Percentiles rank a stretch among this genome's conserved stretches.
These are phyloP conservation scores for Eudorcas thomsonii DNA, from an alignment of 2,113 vertebrate species.

Conservation along the genomic window DNA sequence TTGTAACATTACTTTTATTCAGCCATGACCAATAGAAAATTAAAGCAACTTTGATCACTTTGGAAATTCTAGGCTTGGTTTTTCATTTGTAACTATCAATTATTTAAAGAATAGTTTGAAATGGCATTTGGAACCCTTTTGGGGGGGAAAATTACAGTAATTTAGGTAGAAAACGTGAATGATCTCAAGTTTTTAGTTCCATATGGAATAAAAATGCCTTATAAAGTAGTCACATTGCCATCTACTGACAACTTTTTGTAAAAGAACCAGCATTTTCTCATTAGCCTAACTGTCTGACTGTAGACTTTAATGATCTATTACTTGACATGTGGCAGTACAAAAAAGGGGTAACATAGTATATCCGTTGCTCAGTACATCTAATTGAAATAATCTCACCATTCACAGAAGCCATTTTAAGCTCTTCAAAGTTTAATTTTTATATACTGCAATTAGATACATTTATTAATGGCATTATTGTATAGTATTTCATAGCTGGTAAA, in stretches of 20 bases:
- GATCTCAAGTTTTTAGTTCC: conserved; percentile 68
- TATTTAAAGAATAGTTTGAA: conserved; percentile 84
- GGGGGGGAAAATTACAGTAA: conserved; percentile 67
- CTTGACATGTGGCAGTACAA: neutral
- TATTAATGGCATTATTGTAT: conserved; percentile 77
- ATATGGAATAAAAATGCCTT: conserved; percentile 63
- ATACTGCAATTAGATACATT: conserved; percentile 77
- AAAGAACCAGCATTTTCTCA: conserved; percentile 56
- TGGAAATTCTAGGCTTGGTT: conserved; percentile 79
- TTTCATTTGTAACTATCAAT: conserved; percentile 86
- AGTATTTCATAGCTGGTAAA: conserved; percentile 77
- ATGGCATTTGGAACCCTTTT: conserved; percentile 72
- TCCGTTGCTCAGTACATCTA: conserved; percentile 8
- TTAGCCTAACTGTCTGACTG: conserved; percentile 52
- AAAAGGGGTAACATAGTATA: neutral
- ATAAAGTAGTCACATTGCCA: conserved; percentile 86
- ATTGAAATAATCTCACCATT: conserved; percentile 67
- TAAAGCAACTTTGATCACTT: conserved; percentile 82
- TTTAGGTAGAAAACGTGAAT: conserved; percentile 79
- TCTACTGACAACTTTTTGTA: conserved; percentile 82
- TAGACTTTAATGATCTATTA: conserved; percentile 56
- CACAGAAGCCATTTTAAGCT: conserved; percentile 58
- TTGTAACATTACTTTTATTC: conserved; percentile 74
- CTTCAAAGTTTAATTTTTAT: conserved; percentile 70
- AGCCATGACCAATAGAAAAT: conserved; percentile 77